Percentiles rank a stretch among this genome's conserved stretches.
phyloP scores from a whole-genome alignment of 92 coral and sea anemone genomes.

The Siderastrea radians region DNA sequence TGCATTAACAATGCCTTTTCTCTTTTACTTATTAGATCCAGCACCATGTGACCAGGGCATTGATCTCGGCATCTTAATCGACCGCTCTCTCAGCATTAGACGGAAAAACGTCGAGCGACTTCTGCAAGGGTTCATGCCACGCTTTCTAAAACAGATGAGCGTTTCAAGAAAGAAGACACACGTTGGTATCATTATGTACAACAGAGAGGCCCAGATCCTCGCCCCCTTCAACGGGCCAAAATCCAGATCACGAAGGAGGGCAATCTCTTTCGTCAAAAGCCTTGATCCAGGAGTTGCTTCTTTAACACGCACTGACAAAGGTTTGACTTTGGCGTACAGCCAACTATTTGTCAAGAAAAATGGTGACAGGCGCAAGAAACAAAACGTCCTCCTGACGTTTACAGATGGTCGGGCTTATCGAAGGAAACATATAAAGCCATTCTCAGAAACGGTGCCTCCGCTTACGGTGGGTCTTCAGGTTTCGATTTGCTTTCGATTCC shows the following conservation, averaged over 20 bases:
- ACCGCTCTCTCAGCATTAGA: slow-evolving; percentile 24
- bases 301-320: slow-evolving; percentile 37
- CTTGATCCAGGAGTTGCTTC: background rate
- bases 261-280: background rate
- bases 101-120: slow-evolving; percentile 6
- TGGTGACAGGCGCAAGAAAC: slow-evolving; percentile 18
- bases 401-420: slow-evolving; percentile 43
- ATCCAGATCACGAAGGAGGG: background rate
- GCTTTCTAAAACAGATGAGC: background rate
- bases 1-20: background rate
- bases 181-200: slow-evolving; percentile 14
- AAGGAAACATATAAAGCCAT: background rate
- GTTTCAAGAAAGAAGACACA: slow-evolving; percentile 13
- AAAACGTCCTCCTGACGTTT: slow-evolving; percentile 40
- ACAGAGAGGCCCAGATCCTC: background rate
- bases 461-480: slow-evolving; percentile 3
- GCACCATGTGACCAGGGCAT: slow-evolving; percentile 34
- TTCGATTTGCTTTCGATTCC: too few relatives aligned
- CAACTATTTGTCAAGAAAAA: background rate
- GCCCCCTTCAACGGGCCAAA: background rate
- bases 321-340: background rate
- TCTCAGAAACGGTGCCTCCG: slow-evolving; percentile 15
- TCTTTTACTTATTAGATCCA: background rate
- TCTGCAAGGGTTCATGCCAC: slow-evolving; percentile 4
- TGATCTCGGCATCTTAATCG: slow-evolving; percentile 46